A percentile compares a stretch with the other conserved stretches of the same genome.
Evolutionary conservation across 2,797 vertebrate species (phyloP).

Genomic region (Sebastes reedi): DNA sequence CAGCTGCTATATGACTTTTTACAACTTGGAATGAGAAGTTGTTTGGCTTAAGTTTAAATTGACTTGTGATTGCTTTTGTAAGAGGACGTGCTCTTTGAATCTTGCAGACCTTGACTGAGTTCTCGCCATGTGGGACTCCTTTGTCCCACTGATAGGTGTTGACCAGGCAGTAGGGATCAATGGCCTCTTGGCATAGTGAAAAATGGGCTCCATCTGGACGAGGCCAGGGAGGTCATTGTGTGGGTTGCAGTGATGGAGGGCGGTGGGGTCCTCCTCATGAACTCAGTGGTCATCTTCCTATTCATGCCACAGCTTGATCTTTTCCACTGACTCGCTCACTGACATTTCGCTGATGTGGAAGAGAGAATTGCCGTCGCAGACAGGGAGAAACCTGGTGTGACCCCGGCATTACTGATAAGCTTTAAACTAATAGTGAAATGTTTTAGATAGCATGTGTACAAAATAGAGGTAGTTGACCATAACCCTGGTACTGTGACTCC

Average conservation of each 20-base stretch:
- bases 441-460: neutral
- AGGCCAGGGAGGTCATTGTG: neutral
- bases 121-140: neutral
- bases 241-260: neutral
- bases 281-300: neutral
- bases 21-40: neutral
- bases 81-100: neutral
- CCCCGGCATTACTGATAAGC: neutral
- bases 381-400: neutral
- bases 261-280: neutral
- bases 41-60: neutral
- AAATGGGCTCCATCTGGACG: slow-evolving; percentile 31
- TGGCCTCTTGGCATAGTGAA: slow-evolving; percentile 7
- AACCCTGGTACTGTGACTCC: neutral
- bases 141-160: slow-evolving; percentile 26
- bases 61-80: neutral
- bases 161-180: slow-evolving; percentile 21
- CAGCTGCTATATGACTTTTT: neutral
- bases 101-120: neutral
- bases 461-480: neutral
- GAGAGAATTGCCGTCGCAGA: neutral
- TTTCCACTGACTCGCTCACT: neutral
- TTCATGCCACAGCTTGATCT: neutral
- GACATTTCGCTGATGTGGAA: neutral
- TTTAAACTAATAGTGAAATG: neutral